Base-by-base conservation (phyloP, 2,888 invertebrate genomes). In the Andrena marginata region DNA sequence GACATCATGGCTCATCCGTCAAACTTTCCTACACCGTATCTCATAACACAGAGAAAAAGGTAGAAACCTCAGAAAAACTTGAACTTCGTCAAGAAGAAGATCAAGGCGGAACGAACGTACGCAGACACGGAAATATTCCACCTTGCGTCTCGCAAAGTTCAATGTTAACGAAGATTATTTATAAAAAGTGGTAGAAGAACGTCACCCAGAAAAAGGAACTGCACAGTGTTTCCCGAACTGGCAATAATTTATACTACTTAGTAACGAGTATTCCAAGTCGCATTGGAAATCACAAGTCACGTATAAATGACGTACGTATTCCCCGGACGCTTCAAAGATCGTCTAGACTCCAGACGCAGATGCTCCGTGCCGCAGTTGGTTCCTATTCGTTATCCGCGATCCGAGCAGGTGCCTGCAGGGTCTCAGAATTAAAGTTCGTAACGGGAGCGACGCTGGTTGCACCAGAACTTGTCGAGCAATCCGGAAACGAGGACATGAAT, bases 241-340 rank as follows among this genome's bases (percentile, higher is more conserved):
- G 1, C 5, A 42, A 42, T 42, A 16, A 71, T 59, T 31, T 8
- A 49, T 49, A 71, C 42, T 71, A 70, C 63, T 64, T 8, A 23
- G 56, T 56, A 23, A 49, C 33, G 64, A 42, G 42, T 16, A 13
- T 42, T 42, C 64, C 64, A 59, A 77, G 26, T 49, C 10, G 48
- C 10, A 35, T 3, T 49, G 64, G 48, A 63, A 77, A 77, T 71
- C 71, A 16, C 42, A 42, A 42, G 42, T 42, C 42, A 42, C 1
- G 26, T 13, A 10, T 64, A 56, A 10, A 48, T 23, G 33, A 20
- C n/a, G 8, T 48, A n/a, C 20, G 31, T 6, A 16, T 42, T 5
- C n/a, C n/a, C 2, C 7, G 13, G 13, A 56, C 10, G 56, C 10
- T 23, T 23, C 56, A 10, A 56, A 26, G 23, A 10, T 56, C 56